phyloP scores from a whole-genome alignment of 1,140 invertebrate genomes.

The Phymorhynchus buccinoides region DNA sequence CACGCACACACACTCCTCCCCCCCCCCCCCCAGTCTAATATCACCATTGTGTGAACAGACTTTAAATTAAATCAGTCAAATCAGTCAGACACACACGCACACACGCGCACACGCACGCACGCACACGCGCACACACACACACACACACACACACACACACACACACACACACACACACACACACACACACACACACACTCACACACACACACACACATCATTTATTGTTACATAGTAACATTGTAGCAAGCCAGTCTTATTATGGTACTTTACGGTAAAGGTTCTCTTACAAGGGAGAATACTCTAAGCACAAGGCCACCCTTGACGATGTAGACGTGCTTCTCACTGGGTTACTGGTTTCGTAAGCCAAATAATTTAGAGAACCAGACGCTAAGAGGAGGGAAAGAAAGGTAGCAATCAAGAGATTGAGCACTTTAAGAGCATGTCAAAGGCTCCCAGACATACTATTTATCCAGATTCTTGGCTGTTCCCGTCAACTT shows the following conservation, averaged over 20 bases:
- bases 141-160: background rate
- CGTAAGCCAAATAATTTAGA: background rate
- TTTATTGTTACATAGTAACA: background rate
- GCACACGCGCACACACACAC: background rate
- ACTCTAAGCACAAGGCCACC: background rate
- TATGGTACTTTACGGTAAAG: background rate
- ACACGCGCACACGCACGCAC: background rate
- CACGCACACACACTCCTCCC: too few relatives aligned
- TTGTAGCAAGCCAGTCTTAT: background rate
- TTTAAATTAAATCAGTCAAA: too few relatives aligned
- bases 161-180: background rate
- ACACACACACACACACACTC: background rate
- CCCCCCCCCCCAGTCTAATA: too few relatives aligned
- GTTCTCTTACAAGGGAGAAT: background rate
- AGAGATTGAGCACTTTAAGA: background rate
- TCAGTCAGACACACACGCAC: background rate
- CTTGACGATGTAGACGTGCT: background rate
- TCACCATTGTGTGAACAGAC: too few relatives aligned
- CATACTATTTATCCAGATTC: slow-evolving; percentile 9
- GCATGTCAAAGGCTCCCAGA: background rate
- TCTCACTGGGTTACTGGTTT: background rate
- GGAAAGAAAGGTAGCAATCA: background rate
- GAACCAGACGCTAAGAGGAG: background rate
- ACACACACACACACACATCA: background rate
- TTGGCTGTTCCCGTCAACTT: slow-evolving; percentile 33